Conservation (phyloP, 2,888 invertebrate species). For the Synanthedon vespiformis region DNA sequence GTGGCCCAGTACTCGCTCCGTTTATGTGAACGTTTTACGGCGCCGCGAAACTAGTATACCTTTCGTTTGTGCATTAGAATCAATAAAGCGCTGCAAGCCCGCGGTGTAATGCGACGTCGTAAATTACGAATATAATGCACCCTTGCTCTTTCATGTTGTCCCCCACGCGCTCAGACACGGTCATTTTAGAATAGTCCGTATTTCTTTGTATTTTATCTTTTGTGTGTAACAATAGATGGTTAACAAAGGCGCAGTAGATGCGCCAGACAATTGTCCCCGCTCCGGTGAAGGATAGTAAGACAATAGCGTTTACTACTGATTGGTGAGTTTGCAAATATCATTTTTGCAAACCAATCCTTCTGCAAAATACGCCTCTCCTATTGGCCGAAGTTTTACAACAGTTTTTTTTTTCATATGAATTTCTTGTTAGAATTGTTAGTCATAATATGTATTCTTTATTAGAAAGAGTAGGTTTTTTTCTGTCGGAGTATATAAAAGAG, state of each 20-base stretch:
- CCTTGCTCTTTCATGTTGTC: constrained; percentile 50
- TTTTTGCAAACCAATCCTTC: constrained; percentile 66
- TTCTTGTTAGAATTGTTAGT: too few relatives aligned
- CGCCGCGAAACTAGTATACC: constrained; percentile 21
- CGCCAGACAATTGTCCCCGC: constrained; percentile 33
- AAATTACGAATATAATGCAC: constrained; percentile 63
- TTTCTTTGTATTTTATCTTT: constrained; percentile 60
- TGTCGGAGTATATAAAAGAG: too few relatives aligned
- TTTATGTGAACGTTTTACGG: constrained; percentile 17
- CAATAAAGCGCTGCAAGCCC: constrained; percentile 38
- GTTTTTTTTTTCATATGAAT: constrained; percentile 40
- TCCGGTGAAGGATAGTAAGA: constrained; percentile 38
- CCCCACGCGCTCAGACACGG: constrained; percentile 31
- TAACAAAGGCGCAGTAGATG: constrained; percentile 37
- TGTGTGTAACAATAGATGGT: constrained; percentile 50
- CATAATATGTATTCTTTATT: too few relatives aligned
- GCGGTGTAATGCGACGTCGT: constrained; percentile 37
- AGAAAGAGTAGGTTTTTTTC: constrained; percentile 47
- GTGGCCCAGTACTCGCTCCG: constrained; percentile 7
- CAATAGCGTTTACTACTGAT: constrained; percentile 46
- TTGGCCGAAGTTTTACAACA: constrained; percentile 51
- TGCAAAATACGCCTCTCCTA: constrained; percentile 29
- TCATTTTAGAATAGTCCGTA: constrained; percentile 49
- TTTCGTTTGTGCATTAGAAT: constrained; percentile 42
- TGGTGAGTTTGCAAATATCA: constrained; percentile 49